phyloP scores from a whole-genome alignment of 2,797 vertebrate genomes.

The Pangasius sanitwongsei region DNA sequence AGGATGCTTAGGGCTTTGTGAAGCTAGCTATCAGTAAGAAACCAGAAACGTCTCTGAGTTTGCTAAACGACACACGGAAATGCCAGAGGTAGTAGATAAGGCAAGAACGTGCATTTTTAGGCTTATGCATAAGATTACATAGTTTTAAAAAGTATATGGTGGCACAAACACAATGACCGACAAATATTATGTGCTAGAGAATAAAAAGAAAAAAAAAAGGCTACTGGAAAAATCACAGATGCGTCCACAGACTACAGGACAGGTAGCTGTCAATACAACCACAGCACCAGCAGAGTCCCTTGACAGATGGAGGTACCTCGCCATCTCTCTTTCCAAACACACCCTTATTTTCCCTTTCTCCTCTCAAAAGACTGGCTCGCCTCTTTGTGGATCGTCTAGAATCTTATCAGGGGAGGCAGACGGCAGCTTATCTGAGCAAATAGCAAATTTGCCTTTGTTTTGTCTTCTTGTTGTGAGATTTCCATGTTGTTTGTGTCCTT shows the following conservation, averaged over 20 bases:
- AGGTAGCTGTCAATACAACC: constrained; percentile 20
- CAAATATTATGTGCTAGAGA: not conserved
- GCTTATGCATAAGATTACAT: not conserved
- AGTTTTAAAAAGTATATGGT: not conserved
- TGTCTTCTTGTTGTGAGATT: constrained; percentile 58
- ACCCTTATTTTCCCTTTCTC: constrained; percentile 43
- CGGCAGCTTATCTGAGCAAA: constrained; percentile 60
- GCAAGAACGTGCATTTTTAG: constrained; percentile 6
- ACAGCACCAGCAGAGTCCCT: constrained; percentile 8
- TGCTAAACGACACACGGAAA: constrained; percentile 18
- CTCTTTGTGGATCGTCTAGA: constrained; percentile 35
- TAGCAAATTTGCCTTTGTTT: constrained; percentile 65
- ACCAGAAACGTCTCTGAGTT: constrained; percentile 8
- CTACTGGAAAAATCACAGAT: not conserved
- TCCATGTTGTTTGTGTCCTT: constrained; percentile 48
- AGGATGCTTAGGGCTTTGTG: constrained; percentile 21
- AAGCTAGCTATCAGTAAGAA: constrained; percentile 28
- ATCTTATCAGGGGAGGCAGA: constrained; percentile 55
- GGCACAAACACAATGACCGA: not conserved
- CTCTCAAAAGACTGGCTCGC: constrained; percentile 38
- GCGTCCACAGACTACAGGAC: constrained; percentile 28
- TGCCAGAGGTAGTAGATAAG: constrained; percentile 26
- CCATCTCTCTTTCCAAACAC: not conserved
- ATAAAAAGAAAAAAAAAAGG: not conserved
- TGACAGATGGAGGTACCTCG: constrained; percentile 23